Conservation (phyloP, 2,888 invertebrate genomes). For the Cephonodes hylas region DNA sequence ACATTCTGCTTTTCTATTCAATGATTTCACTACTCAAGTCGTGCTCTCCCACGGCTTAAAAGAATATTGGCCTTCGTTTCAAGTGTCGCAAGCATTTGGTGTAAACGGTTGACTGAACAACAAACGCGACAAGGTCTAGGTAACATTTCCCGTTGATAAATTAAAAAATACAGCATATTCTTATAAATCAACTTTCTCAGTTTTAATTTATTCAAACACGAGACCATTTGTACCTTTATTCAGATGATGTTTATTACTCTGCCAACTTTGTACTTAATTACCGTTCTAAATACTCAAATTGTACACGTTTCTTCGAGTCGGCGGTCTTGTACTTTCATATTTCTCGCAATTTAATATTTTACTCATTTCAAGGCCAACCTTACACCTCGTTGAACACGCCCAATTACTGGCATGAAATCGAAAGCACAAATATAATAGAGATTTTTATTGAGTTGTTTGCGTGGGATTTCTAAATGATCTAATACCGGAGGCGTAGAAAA, state of each 20-base stretch:
- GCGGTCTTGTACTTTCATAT: slow-evolving; percentile 1
- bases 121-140: not conserved
- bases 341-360: not conserved
- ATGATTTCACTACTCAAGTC: not conserved
- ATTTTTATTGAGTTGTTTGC: slow-evolving; percentile 21
- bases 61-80: not conserved
- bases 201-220: not conserved
- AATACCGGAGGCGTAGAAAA: slow-evolving; percentile 48
- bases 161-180: not conserved
- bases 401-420: not conserved
- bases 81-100: not conserved
- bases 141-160: not conserved
- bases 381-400: not conserved
- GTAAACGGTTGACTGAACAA: not conserved
- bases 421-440: not conserved
- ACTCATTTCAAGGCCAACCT: not conserved
- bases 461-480: slow-evolving; percentile 46
- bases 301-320: not conserved
- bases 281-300: not conserved
- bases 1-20: not conserved
- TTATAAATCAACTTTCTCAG: not conserved
- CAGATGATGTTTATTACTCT: not conserved
- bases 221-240: not conserved
- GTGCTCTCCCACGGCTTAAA: not conserved
- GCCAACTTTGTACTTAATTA: slow-evolving; percentile 1